Conservation (phyloP, 2,113 vertebrate genomes). For the Hippocampus comes region DNA sequence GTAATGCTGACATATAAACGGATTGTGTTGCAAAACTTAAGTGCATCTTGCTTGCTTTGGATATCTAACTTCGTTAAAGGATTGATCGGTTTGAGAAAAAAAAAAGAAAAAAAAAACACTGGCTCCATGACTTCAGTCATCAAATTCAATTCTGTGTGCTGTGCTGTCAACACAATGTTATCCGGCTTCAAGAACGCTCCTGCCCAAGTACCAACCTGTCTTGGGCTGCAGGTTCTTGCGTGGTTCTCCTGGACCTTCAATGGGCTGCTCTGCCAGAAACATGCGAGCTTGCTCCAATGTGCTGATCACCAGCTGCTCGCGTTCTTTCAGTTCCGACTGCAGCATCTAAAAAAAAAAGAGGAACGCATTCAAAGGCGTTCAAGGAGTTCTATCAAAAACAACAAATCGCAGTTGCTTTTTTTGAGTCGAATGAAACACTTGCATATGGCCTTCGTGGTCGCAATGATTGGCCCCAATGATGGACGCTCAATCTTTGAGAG, state of each 20-base stretch:
- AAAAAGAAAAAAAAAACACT: no score
- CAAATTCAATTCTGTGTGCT: no score
- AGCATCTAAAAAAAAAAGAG: slow-evolving; percentile 70
- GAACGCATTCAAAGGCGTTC: background rate
- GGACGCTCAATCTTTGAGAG: background rate
- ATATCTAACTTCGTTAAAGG: no score
- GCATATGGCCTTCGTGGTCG: background rate
- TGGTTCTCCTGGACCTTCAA: slow-evolving; percentile 93
- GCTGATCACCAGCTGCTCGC: slow-evolving; percentile 81
- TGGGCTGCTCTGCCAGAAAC: slow-evolving; percentile 94
- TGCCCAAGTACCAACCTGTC: slow-evolving; percentile 72
- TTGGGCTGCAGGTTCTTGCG: slow-evolving; percentile 84
- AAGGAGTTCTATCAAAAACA: background rate
- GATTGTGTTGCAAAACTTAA: no score
- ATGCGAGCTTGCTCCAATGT: slow-evolving; percentile 89
- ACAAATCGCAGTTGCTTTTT: background rate
- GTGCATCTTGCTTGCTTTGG: no score
- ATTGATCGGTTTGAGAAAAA: no score
- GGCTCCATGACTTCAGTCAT: background rate
- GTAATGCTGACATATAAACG: background rate
- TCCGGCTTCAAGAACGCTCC: no score
- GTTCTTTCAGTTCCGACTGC: slow-evolving; percentile 85
- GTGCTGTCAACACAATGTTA: no score
- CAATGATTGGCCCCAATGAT: background rate
- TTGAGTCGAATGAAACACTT: background rate